These are phyloP conservation scores for Blera fallax DNA, from an alignment of 2,888 invertebrate genomes.

Conservation along the genomic window DNA sequence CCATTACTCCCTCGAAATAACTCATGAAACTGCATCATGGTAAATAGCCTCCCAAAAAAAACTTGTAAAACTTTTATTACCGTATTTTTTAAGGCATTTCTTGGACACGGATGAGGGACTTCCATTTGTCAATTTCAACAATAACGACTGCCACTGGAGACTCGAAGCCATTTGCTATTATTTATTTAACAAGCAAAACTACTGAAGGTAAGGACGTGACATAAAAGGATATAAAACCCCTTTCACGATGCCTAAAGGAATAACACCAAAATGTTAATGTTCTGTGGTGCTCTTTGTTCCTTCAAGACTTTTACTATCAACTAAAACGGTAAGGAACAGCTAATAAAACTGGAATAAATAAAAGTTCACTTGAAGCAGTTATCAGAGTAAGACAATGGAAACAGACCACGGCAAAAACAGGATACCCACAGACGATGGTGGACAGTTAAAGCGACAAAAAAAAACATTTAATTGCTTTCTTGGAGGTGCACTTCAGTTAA, in stretches of 20 bases:
- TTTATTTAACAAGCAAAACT: slow-evolving; percentile 52
- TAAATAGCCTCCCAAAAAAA: not conserved
- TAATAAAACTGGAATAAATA: slow-evolving; percentile 28
- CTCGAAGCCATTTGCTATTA: slow-evolving; percentile 25
- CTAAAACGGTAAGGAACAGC: not conserved
- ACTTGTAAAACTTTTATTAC: slow-evolving; percentile 17
- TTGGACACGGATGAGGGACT: not conserved
- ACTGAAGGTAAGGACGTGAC: slow-evolving; percentile 54
- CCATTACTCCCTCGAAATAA: not conserved
- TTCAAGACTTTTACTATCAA: not conserved
- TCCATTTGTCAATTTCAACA: slow-evolving; percentile 7
- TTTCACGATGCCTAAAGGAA: slow-evolving; percentile 39
- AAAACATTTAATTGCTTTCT: not conserved
- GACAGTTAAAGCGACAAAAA: not conserved
- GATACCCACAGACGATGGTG: not conserved
- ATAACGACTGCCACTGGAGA: not conserved
- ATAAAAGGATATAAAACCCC: slow-evolving; percentile 33
- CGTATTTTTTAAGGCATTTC: slow-evolving; percentile 3
- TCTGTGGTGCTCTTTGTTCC: not conserved
- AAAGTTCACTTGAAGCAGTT: slow-evolving; percentile 6
- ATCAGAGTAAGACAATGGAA: not conserved
- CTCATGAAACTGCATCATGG: not conserved
- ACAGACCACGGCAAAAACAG: not conserved
- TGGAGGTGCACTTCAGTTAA: not conserved
- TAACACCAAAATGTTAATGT: slow-evolving; percentile 37